Evolutionary conservation across 92 coral and sea anemone genomes (phyloP), one percentile per base, ranked within the genome.

Genomic region (Metridium senile): DNA sequence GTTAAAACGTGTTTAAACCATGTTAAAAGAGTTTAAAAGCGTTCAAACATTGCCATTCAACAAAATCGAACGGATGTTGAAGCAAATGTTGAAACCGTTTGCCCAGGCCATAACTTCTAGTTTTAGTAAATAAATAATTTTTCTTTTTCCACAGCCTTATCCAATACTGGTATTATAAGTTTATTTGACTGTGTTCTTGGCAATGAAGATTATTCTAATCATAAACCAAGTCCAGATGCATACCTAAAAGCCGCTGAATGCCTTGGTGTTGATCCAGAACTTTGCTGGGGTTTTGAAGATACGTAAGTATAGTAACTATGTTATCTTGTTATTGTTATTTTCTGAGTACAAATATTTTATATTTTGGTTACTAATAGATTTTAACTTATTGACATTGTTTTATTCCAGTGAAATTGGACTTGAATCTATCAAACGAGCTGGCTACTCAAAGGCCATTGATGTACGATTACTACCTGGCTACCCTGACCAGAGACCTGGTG

Each of bases 201-300:
- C 23, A 92, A 96, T 62, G 99, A 96, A 80, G 97, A 96, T 70
- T 96, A 96, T 31, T 61, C 58, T n/a, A 67, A 85, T 25, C 97
- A 92, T 63, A 96, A 96, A 58, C 99, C 99, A 25, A 82, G 72
- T 71, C 97, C 99, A 26, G 99, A 96, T 62, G 97, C 97, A 0
- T 96, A 84, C 71, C 56, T 85, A 68, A 93, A 88, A 22, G 99
- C 99, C n/a, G 97, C 98, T 46, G 77, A 66, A 29, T 80, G 74
- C 73, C 89, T 96, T 17, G 93, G 95, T 0, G 88, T 96, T 16
- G 63, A 81, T 10, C 97, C 99, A 32, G 88, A 75, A 30, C 89
- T 93, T 1, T 96, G 99, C 46, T 96, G 99, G 99, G 99, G 97
- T 29, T 88, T 96, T 59, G 99, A 96, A 75, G 99, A 96, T 76